phyloP scores from a whole-genome alignment of 2,888 invertebrate genomes.

The Argyresthia goedartella region DNA sequence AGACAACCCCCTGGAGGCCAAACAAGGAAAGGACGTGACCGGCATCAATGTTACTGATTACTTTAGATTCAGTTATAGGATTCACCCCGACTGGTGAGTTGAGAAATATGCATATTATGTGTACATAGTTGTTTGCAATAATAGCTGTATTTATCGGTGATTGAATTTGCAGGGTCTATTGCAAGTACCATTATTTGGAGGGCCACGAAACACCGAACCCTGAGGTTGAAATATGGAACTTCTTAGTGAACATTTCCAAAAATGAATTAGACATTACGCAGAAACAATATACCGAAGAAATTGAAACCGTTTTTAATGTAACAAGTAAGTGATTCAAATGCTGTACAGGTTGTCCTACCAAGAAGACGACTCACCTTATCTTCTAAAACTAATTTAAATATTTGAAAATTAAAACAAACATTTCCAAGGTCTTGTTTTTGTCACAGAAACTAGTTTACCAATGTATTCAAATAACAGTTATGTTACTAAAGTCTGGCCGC shows the following conservation, averaged over 20 bases:
- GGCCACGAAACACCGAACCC: constrained; percentile 80
- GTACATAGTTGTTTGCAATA: too few relatives aligned
- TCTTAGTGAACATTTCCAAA: constrained; percentile 75
- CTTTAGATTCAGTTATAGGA: constrained; percentile 81
- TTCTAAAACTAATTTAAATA: too few relatives aligned
- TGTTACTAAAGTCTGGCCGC: too few relatives aligned
- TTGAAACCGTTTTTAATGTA: constrained; percentile 27
- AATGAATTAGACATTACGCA: constrained; percentile 52
- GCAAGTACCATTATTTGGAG: constrained; percentile 87
- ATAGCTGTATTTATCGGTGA: too few relatives aligned
- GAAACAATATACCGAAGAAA: constrained; percentile 44
- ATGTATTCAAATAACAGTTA: too few relatives aligned
- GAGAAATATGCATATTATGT: too few relatives aligned
- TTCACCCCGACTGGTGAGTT: constrained; percentile 86
- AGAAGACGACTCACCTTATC: too few relatives aligned
- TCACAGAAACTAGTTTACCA: too few relatives aligned
- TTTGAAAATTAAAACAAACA: too few relatives aligned
- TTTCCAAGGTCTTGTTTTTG: too few relatives aligned
- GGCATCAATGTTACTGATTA: constrained; percentile 79
- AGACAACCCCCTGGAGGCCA: constrained; percentile 81
- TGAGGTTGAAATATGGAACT: constrained; percentile 82
- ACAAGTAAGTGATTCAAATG: constrained; percentile 30
- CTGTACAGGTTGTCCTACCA: too few relatives aligned
- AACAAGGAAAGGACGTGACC: constrained; percentile 73
- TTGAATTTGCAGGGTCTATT: constrained; percentile 78